phyloP scores from a whole-genome alignment of 2,797 vertebrate genomes.

The Aulostomus chinensis region DNA sequence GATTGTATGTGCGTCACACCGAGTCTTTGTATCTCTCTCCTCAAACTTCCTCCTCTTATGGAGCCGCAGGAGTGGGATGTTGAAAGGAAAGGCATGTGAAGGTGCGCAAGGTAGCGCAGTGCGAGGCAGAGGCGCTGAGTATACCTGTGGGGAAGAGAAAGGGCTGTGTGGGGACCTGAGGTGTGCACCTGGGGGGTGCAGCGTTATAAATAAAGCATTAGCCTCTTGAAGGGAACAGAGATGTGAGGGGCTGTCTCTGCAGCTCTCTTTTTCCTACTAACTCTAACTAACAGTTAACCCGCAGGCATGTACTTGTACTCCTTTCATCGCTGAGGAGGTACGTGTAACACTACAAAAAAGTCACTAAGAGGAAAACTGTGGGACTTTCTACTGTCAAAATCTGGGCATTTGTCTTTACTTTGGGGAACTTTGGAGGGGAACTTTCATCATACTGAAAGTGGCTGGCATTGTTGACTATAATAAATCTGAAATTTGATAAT shows the following conservation, averaged over 20 bases:
- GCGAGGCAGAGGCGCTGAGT: conserved; percentile 59
- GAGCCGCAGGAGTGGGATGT: conserved; percentile 77
- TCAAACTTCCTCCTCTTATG: conserved; percentile 69
- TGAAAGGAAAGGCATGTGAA: conserved; percentile 77
- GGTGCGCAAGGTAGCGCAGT: conserved; percentile 69
- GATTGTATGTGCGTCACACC: conserved; percentile 71
- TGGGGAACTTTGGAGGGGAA: conserved; percentile 15
- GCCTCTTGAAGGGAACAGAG: conserved; percentile 78
- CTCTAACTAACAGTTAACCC: conserved; percentile 76
- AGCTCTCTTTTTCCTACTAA: conserved; percentile 69
- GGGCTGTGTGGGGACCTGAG: conserved; percentile 75
- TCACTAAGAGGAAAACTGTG: conserved; percentile 51
- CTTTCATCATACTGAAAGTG: conserved; percentile 4
- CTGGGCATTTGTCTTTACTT: conserved; percentile 14
- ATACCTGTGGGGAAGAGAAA: conserved; percentile 75
- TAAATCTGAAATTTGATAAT: background rate
- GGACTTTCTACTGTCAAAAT: conserved; percentile 45
- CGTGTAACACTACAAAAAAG: conserved; percentile 54
- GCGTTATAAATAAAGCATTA: conserved; percentile 85
- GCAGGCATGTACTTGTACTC: conserved; percentile 70
- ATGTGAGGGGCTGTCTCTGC: conserved; percentile 75
- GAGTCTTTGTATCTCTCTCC: conserved; percentile 71
- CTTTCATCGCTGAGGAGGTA: conserved; percentile 71
- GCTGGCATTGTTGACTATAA: background rate
- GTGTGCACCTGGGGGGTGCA: conserved; percentile 76